Evolutionary conservation across 2,888 invertebrate genomes (phyloP).

Genomic region (Fissipunctia ypsillon): DNA sequence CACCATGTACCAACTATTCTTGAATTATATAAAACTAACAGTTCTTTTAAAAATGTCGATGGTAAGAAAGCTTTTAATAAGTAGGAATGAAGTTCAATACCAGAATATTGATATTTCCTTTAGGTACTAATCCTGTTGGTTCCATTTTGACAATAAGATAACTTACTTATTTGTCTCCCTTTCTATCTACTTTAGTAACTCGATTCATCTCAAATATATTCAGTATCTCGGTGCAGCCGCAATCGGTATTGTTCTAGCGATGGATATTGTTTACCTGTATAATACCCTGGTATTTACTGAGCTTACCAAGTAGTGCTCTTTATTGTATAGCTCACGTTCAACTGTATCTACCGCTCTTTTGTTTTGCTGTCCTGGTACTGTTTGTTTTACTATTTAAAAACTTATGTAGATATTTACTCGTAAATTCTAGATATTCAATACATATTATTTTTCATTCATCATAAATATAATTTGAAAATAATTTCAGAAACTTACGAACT

Average conservation of each 20-base stretch:
- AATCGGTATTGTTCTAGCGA: constrained; percentile 32
- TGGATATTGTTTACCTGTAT: constrained; percentile 20
- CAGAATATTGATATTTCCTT: background rate
- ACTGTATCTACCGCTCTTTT: background rate
- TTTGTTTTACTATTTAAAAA: background rate
- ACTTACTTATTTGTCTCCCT: background rate
- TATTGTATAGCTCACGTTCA: constrained; percentile 28
- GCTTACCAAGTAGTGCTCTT: constrained; percentile 24
- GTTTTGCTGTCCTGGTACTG: background rate
- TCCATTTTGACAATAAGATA: background rate
- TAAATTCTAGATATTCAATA: background rate
- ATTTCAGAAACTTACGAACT: background rate
- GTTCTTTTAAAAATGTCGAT: too few species aligned
- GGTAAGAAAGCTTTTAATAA: background rate
- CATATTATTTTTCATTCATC: background rate
- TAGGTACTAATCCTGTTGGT: background rate
- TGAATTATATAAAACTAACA: background rate
- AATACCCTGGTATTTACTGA: constrained; percentile 23
- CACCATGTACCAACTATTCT: background rate
- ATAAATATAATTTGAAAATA: background rate
- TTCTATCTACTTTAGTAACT: background rate
- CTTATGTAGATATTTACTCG: background rate
- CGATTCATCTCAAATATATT: constrained; percentile 5
- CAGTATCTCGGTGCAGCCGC: background rate
- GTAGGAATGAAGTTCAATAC: background rate